Evolutionary conservation across 2,113 vertebrate genomes (phyloP).

Genomic region (Narcine bancroftii): DNA sequence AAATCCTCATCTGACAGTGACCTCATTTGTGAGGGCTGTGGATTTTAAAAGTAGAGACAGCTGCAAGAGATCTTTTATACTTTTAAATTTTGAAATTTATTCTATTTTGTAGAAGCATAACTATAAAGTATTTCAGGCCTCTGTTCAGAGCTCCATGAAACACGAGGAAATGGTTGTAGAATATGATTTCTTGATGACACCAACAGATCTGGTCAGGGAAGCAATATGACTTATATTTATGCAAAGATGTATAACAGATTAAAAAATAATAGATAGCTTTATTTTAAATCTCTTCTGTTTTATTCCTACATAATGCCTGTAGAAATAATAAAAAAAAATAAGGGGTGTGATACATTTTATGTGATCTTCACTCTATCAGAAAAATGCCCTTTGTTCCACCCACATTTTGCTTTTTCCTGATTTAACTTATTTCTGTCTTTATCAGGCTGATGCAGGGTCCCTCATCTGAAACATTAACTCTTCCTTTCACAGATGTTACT

Average conservation of each 20-base stretch:
- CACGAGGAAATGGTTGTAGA: not conserved
- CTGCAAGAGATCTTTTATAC: not conserved
- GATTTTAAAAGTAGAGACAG: not conserved
- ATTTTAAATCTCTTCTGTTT: too few relatives aligned
- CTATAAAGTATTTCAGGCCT: not conserved
- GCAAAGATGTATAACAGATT: not conserved
- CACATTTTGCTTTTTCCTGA: too few relatives aligned
- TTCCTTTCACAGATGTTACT: too few relatives aligned
- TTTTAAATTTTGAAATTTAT: constrained; percentile 1
- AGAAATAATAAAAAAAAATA: too few relatives aligned
- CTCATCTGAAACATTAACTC: too few relatives aligned
- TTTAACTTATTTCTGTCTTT: too few relatives aligned
- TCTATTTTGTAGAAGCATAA: constrained; percentile 7
- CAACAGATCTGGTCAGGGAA: not conserved
- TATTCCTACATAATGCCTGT: too few relatives aligned
- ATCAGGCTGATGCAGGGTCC: too few relatives aligned
- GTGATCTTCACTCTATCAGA: too few relatives aligned
- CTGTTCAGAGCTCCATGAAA: not conserved
- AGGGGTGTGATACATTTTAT: too few relatives aligned
- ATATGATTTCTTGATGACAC: not conserved
- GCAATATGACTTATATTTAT: not conserved
- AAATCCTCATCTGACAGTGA: not conserved
- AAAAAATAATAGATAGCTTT: not conserved
- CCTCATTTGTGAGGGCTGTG: not conserved
- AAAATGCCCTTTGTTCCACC: too few relatives aligned